Percentiles rank a stretch among this genome's conserved stretches.
Conservation (phyloP, 2,797 vertebrate species). For the Paratrypauchen microcephalus region DNA sequence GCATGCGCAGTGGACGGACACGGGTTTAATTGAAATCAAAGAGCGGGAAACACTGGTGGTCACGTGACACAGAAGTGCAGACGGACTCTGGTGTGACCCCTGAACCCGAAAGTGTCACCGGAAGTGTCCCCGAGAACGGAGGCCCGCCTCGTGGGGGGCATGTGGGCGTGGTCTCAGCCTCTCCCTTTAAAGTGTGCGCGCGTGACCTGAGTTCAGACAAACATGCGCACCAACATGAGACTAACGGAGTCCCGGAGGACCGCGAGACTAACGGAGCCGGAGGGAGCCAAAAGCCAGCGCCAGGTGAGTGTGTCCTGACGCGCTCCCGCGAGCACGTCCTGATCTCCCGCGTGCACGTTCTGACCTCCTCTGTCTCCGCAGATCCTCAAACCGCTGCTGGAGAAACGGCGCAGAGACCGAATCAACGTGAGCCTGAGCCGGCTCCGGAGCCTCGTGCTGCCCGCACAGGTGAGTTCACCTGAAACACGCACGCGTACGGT, state of each 20-base stretch:
- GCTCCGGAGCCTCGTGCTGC: conserved; percentile 77
- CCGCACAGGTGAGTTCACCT: conserved; percentile 66
- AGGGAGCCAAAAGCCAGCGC: neutral
- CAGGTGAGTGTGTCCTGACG: neutral
- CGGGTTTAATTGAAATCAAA: no score
- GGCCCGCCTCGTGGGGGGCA: neutral
- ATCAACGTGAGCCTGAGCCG: conserved; percentile 86
- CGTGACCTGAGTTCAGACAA: neutral
- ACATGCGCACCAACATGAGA: neutral
- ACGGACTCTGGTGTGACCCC: no score
- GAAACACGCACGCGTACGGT: conserved; percentile 8
- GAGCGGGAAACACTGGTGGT: no score
- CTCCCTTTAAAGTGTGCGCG: neutral
- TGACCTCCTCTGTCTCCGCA: conserved; percentile 26
- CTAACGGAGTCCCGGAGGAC: no score
- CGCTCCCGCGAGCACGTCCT: no score
- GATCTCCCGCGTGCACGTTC: neutral
- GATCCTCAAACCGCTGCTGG: conserved; percentile 85
- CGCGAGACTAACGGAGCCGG: neutral
- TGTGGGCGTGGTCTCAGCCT: neutral
- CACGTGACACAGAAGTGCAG: no score
- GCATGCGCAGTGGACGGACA: no score
- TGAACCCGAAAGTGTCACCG: no score
- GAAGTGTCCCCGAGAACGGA: no score
- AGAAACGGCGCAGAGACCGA: conserved; percentile 84